Percentiles rank a stretch among this genome's conserved stretches.
Conservation (phyloP, 2,113 vertebrate genomes). For the Embiotoca jacksoni region DNA sequence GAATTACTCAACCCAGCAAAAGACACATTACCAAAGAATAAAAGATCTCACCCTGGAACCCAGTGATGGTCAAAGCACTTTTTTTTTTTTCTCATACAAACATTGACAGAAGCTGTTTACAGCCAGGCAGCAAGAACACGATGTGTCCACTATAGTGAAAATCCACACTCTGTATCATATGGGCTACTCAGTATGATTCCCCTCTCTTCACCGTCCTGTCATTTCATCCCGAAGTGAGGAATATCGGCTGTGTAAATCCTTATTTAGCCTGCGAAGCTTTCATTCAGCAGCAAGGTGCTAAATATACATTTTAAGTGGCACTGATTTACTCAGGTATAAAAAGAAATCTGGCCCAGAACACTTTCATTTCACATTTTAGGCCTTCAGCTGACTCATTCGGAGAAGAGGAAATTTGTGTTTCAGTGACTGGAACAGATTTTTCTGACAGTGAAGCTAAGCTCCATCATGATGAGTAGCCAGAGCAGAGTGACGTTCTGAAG, state of each 20-base stretch:
- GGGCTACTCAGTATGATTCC: constrained; percentile 59
- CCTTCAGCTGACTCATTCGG: constrained; percentile 31
- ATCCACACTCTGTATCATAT: constrained; percentile 15
- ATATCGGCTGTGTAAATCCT: neutral
- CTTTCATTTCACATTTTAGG: constrained; percentile 34
- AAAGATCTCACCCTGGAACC: constrained; percentile 46
- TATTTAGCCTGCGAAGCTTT: constrained; percentile 57
- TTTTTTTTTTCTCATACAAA: constrained; percentile 64
- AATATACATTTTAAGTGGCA: constrained; percentile 52
- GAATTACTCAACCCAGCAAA: constrained; percentile 63
- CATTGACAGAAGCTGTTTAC: constrained; percentile 74
- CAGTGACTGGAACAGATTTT: constrained; percentile 45
- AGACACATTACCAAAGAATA: constrained; percentile 54
- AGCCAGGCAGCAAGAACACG: constrained; percentile 72
- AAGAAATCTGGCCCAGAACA: constrained; percentile 18
- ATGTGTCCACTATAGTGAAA: constrained; percentile 54
- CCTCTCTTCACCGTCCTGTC: constrained; percentile 40
- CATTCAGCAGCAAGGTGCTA: constrained; percentile 53
- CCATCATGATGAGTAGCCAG: constrained; percentile 60
- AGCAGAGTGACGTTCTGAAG: constrained; percentile 28
- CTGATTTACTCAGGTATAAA: constrained; percentile 28
- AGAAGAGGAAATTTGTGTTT: constrained; percentile 22
- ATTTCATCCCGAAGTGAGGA: neutral
- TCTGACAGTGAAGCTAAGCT: constrained; percentile 64
- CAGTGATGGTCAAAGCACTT: constrained; percentile 63